These are phyloP conservation scores for Leptinotarsa tumamoca DNA, from an alignment of 2,888 invertebrate genomes.

Conservation along the genomic window DNA sequence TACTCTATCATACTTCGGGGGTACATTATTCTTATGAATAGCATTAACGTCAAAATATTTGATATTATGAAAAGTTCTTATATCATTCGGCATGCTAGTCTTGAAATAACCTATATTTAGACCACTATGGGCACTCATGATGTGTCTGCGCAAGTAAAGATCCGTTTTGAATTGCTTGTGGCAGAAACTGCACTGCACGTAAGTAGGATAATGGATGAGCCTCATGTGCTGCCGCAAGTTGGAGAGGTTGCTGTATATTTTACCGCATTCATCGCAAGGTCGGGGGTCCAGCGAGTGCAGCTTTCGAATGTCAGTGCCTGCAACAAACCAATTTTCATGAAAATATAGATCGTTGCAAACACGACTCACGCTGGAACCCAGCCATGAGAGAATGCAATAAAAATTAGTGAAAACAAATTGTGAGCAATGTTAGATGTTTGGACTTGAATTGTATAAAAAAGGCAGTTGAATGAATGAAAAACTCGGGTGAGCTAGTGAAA, in stretches of 20 bases:
- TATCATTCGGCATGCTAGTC: conserved; percentile 30
- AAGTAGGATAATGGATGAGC: conserved; percentile 75
- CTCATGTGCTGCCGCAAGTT: conserved; percentile 76
- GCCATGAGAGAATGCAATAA: conserved; percentile 29
- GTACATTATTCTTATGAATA: conserved; percentile 30
- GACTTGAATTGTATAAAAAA: too few relatives aligned
- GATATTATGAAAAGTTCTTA: conserved; percentile 34
- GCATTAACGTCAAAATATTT: conserved; percentile 41
- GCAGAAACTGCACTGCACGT: conserved; percentile 73
- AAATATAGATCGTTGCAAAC: conserved; percentile 61
- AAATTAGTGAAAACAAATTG: not conserved
- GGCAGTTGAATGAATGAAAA: too few relatives aligned
- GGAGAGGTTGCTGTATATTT: conserved; percentile 75
- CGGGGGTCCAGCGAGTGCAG: conserved; percentile 69
- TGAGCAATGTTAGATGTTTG: too few relatives aligned
- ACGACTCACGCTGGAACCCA: conserved; percentile 48
- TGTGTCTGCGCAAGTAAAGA: conserved; percentile 73
- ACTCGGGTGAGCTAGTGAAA: too few relatives aligned
- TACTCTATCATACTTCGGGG: conserved; percentile 22
- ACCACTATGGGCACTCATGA: conserved; percentile 70
- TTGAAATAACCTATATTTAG: conserved; percentile 39
- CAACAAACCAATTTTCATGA: conserved; percentile 54
- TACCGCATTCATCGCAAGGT: conserved; percentile 74
- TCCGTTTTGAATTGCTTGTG: conserved; percentile 75
- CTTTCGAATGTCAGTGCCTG: conserved; percentile 66